Evolutionary conservation across 2,888 invertebrate species (phyloP).

Genomic region (Lepidocyrtoides sp.): DNA sequence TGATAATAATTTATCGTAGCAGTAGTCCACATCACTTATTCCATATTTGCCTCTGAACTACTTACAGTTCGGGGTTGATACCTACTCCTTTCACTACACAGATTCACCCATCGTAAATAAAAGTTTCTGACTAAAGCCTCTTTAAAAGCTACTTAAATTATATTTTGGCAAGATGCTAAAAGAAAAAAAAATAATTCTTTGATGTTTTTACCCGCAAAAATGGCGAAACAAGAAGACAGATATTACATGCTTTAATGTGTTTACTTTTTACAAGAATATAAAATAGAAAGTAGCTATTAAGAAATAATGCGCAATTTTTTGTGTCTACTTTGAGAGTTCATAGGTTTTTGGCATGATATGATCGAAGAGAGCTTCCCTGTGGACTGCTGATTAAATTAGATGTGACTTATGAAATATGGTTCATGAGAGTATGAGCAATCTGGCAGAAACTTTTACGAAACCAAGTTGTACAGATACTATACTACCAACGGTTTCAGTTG

Average conservation of each 20-base stretch:
- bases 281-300: not conserved
- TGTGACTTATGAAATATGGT: conserved; percentile 5
- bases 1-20: too few relatives aligned
- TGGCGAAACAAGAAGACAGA: not conserved
- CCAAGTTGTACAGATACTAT: too few relatives aligned
- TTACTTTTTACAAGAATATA: not conserved
- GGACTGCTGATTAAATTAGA: conserved; percentile 28
- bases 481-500: too few relatives aligned
- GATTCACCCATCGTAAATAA: too few relatives aligned
- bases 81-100: too few relatives aligned
- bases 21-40: not conserved
- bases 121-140: not conserved
- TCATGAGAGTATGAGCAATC: not conserved
- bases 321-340: not conserved
- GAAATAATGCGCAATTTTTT: not conserved
- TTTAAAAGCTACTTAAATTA: not conserved
- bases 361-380: not conserved
- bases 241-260: not conserved
- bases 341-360: conserved; percentile 10
- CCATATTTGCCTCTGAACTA: too few relatives aligned
- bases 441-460: not conserved
- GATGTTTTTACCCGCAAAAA: not conserved
- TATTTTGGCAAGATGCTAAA: conserved; percentile 6
- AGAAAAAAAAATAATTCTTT: not conserved
- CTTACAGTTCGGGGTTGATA: too few relatives aligned